Percentiles rank a stretch among this genome's conserved stretches.
Conservation (phyloP, 2,888 invertebrate genomes). For the Andrena fulva region DNA sequence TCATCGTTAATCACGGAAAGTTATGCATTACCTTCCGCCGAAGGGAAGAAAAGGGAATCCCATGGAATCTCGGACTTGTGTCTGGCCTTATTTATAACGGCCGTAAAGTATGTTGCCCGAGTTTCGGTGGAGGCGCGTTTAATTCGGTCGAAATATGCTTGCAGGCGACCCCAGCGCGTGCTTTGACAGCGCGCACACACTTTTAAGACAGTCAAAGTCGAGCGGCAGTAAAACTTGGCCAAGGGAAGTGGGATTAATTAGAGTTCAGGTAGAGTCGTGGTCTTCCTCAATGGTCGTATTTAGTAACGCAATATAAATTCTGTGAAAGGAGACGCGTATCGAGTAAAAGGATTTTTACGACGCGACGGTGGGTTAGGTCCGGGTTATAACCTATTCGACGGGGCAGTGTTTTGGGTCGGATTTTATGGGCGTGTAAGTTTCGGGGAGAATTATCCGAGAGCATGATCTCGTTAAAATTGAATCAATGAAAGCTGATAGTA, state of each 20-base stretch:
- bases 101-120: not conserved
- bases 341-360: slow-evolving; percentile 5
- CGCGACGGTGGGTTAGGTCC: not conserved
- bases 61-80: not conserved
- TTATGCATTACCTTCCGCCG: slow-evolving; percentile 20
- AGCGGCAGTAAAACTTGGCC: not conserved
- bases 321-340: not conserved
- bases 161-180: not conserved
- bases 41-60: not conserved
- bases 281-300: not conserved
- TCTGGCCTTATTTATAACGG: slow-evolving; percentile 2
- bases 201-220: not conserved
- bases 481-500: not conserved
- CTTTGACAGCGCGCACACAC: not conserved
- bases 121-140: not conserved
- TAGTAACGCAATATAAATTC: slow-evolving; percentile 7
- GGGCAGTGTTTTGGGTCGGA: not conserved
- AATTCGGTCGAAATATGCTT: not conserved
- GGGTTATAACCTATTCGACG: not conserved
- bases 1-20: slow-evolving; percentile 51
- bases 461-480: not conserved
- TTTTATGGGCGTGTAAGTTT: not conserved
- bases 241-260: slow-evolving; percentile 13
- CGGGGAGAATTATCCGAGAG: not conserved
- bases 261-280: not conserved